A percentile compares a stretch with the other conserved stretches of the same genome.
Conservation (phyloP, 1,140 invertebrate species). For the Cotesia vestalis region DNA sequence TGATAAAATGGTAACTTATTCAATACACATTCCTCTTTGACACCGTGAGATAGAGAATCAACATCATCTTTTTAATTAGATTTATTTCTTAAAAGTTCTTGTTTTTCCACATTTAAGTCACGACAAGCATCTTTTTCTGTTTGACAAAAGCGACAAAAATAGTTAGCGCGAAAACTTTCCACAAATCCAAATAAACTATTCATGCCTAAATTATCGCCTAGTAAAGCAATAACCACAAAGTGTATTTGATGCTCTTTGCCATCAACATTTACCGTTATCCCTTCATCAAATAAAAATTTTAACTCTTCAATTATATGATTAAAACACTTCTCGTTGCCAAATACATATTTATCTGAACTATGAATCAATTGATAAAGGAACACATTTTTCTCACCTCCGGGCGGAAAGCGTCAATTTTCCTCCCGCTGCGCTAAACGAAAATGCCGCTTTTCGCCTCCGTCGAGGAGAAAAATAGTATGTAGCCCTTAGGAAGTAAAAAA, state of each 20-base stretch:
- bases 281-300: not conserved
- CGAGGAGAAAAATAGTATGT: no score
- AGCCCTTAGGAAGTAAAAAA: no score
- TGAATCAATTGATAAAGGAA: constrained; percentile 10
- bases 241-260: not conserved
- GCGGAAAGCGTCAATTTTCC: not conserved
- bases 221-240: not conserved
- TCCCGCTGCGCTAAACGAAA: no score
- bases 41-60: not conserved
- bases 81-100: not conserved
- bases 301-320: not conserved
- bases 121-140: not conserved
- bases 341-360: not conserved
- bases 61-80: not conserved
- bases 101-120: not conserved
- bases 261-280: not conserved
- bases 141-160: constrained; percentile 12
- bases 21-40: constrained; percentile 17
- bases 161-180: not conserved
- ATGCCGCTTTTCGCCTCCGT: no score
- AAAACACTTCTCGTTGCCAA: constrained; percentile 7
- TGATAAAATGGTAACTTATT: constrained; percentile 19
- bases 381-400: not conserved
- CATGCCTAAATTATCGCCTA: constrained; percentile 2
- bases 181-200: not conserved